Conservation (phyloP, 1,140 invertebrate genomes). For the Gonioctena quinquepunctata region DNA sequence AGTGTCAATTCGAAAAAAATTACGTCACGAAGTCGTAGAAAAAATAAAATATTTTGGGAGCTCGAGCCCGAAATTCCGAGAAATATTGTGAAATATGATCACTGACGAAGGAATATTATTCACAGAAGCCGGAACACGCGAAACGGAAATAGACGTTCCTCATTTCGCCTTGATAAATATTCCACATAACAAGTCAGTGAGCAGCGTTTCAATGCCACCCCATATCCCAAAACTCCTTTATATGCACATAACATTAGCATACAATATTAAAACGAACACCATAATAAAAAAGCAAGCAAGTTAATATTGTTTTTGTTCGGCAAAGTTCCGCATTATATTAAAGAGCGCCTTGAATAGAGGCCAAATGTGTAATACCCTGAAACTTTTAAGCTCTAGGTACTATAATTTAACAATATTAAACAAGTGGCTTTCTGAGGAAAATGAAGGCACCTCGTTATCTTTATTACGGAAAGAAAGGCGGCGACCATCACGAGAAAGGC, state of each 20-base stretch:
- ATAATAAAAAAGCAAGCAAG: constrained; percentile 7
- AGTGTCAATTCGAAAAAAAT: too few species aligned
- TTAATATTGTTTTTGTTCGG: constrained; percentile 10
- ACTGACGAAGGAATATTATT: not conserved
- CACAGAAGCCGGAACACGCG: not conserved
- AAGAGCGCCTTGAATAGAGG: not conserved
- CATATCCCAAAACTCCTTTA: not conserved
- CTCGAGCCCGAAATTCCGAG: too few species aligned
- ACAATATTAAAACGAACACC: constrained; percentile 7
- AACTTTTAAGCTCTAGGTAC: constrained; percentile 22
- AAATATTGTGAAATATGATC: not conserved
- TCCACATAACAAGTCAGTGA: not conserved
- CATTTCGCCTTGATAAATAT: not conserved
- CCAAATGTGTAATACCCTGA: constrained; percentile 9
- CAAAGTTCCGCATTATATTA: constrained; percentile 10
- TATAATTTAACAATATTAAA: constrained; percentile 26
- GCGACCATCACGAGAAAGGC: constrained; percentile 10
- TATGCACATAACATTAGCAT: constrained; percentile 5
- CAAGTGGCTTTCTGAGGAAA: constrained; percentile 25
- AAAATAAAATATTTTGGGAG: too few species aligned
- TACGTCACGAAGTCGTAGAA: too few species aligned
- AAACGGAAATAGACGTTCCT: not conserved
- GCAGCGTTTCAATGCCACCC: not conserved
- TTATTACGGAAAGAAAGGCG: constrained; percentile 26
- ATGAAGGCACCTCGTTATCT: constrained; percentile 31